Percentiles rank a stretch among this genome's conserved stretches.
Evolutionary conservation across 2,888 invertebrate species (phyloP).

Genomic region (Mesorhabditis sp.): DNA sequence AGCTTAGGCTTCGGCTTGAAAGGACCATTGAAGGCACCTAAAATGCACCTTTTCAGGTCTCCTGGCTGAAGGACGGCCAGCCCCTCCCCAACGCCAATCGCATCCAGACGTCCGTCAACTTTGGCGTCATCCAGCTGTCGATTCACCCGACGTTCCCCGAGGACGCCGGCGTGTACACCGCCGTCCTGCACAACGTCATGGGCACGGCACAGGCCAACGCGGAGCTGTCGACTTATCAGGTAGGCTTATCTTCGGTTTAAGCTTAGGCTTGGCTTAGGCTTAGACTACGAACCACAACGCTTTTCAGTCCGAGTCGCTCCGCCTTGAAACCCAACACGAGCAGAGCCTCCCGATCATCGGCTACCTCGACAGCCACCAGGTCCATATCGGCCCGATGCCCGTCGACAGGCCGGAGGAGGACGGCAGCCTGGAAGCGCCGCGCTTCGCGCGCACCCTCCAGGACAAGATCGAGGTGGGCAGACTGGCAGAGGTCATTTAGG

Average conservation of each 20-base stretch:
- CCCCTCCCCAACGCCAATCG: constrained; percentile 61
- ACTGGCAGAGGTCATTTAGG: not conserved
- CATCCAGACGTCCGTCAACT: constrained; percentile 54
- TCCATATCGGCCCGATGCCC: constrained; percentile 56
- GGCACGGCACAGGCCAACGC: constrained; percentile 35
- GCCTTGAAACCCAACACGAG: constrained; percentile 80
- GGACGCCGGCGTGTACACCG: constrained; percentile 78
- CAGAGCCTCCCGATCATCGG: constrained; percentile 83
- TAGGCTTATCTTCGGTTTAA: constrained; percentile 7
- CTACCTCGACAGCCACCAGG: constrained; percentile 73
- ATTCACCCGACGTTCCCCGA: constrained; percentile 70
- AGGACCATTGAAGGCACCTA: not conserved
- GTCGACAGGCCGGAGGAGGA: constrained; percentile 56
- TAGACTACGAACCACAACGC: not conserved
- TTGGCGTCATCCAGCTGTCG: constrained; percentile 55
- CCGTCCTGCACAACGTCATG: constrained; percentile 69
- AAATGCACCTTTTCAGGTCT: constrained; percentile 31
- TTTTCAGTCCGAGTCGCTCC: constrained; percentile 47
- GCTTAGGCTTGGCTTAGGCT: not conserved
- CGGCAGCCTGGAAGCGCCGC: constrained; percentile 50
- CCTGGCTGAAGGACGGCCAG: constrained; percentile 60
- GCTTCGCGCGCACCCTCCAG: constrained; percentile 44
- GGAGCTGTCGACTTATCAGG: constrained; percentile 5
- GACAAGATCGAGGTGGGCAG: constrained; percentile 35
- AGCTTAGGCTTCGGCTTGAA: not conserved